Conservation (phyloP, 2,113 vertebrate genomes). For the Corythaeola cristata region DNA sequence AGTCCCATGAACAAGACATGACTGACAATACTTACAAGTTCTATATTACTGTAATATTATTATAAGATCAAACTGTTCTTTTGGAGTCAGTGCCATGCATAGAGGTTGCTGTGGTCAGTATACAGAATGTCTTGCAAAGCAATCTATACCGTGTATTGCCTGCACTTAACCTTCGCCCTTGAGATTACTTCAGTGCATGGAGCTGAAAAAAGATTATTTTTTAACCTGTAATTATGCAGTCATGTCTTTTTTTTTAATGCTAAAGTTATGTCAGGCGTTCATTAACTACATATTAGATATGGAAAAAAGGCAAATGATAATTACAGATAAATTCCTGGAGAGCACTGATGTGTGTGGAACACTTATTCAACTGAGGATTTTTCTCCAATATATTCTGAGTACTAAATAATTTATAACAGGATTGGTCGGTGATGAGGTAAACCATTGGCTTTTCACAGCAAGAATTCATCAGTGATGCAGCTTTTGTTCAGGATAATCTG, state of each 20-base stretch:
- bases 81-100: not conserved
- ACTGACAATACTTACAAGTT: not conserved
- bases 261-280: constrained; percentile 17
- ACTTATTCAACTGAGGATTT: not conserved
- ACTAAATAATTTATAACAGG: constrained; percentile 12
- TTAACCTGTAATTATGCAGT: constrained; percentile 32
- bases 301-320: constrained; percentile 10
- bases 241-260: not conserved
- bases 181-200: not conserved
- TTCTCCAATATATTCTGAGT: not conserved
- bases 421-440: constrained; percentile 33
- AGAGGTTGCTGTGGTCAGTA: not conserved
- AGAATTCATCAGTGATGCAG: not conserved
- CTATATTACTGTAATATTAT: not conserved
- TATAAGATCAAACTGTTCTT: not conserved
- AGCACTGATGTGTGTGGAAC: not conserved
- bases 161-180: constrained; percentile 2
- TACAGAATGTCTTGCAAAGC: not conserved
- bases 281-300: constrained; percentile 15
- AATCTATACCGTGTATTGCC: not conserved
- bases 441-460: not conserved
- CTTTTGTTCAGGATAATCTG: not conserved
- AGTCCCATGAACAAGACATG: not conserved
- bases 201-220: not conserved
- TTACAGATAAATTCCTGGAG: constrained; percentile 18